Percentiles rank a stretch among this genome's conserved stretches.
Conservation (phyloP, 2,113 vertebrate genomes). For the Xyrauchen texanus region DNA sequence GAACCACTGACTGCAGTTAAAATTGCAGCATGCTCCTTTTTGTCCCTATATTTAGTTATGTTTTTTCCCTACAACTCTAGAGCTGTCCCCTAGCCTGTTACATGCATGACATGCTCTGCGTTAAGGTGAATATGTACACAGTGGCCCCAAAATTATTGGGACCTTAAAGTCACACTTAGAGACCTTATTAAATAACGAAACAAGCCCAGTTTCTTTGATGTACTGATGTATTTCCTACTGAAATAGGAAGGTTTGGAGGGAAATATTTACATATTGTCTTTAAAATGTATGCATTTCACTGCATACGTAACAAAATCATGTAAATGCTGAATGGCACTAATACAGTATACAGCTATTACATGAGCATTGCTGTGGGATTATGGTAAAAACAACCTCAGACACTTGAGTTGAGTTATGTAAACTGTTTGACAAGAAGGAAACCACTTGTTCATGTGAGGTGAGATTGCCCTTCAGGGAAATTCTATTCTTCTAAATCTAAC, state of each 20-base stretch:
- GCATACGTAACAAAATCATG: background rate
- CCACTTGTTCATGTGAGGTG: background rate
- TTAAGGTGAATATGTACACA: background rate
- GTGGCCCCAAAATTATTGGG: too few relatives aligned
- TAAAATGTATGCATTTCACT: too few relatives aligned
- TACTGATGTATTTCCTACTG: too few relatives aligned
- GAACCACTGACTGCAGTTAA: constrained; percentile 11
- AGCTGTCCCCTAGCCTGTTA: background rate
- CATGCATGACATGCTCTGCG: background rate
- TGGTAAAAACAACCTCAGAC: constrained; percentile 2
- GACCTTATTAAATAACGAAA: too few relatives aligned
- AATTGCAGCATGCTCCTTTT: background rate
- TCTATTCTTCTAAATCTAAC: background rate
- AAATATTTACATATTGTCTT: too few relatives aligned
- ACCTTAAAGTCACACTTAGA: too few relatives aligned
- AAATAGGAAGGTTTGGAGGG: too few relatives aligned
- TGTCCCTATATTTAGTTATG: background rate
- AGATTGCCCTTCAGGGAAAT: background rate
- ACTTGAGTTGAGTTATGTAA: background rate
- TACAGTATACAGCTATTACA: constrained; percentile 14
- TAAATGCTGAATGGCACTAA: background rate
- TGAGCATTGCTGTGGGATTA: background rate
- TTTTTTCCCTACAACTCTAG: background rate
- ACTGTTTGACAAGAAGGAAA: background rate
- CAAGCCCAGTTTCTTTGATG: too few relatives aligned